Evolutionary conservation across 2,113 vertebrate species (phyloP).

Genomic region (Ovis aries): ARS-UI_Ramb_v3.0 NC_056080.1:17126501-17127000

Average conservation of each 20-base stretch:
- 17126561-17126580: background rate
- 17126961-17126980: background rate
- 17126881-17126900: background rate
- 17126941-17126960: background rate
- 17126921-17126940: background rate
- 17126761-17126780: background rate
- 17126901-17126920: background rate
- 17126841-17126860: background rate
- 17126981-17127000: background rate
- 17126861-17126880: background rate
- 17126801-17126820: too few relatives aligned
- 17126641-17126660: background rate
- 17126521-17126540: background rate
- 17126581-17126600: background rate
- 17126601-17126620: background rate
- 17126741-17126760: background rate
- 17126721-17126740: background rate
- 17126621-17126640: background rate
- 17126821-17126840: accelerated
- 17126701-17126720: background rate
- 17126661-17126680: background rate
- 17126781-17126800: background rate
- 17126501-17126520: background rate
- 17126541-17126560: background rate
- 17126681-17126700: background rate